A percentile compares a stretch with the other conserved stretches of the same genome.
phyloP scores from a whole-genome alignment of 2,113 vertebrate species.

The Sciurus niger region DNA sequence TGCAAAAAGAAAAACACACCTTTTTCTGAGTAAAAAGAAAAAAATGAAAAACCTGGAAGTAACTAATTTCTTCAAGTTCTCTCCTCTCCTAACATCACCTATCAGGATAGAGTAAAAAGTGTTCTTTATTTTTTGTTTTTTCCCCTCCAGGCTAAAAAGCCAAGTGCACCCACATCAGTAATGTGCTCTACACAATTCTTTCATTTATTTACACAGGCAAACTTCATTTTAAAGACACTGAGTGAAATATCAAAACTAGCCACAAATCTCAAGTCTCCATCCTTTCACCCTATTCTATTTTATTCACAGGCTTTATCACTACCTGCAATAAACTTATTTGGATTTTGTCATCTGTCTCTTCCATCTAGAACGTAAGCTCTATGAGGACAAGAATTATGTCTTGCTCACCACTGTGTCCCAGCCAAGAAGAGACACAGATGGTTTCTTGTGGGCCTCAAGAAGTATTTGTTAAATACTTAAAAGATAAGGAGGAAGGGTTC shows the following conservation, averaged over 20 bases:
- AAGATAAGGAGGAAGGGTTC: background rate
- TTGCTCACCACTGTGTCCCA: background rate
- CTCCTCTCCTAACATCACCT: background rate
- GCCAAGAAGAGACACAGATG: background rate
- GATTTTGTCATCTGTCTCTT: constrained; percentile 7
- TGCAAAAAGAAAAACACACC: constrained; percentile 10
- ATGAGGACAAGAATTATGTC: constrained; percentile 64
- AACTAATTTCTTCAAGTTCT: background rate
- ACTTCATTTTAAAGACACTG: constrained; percentile 39
- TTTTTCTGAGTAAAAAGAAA: background rate
- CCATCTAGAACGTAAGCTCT: constrained; percentile 60
- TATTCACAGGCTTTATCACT: background rate
- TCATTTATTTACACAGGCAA: background rate
- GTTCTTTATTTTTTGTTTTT: background rate
- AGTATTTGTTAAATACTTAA: background rate
- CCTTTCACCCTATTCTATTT: constrained; percentile 2
- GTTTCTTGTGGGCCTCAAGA: constrained; percentile 50
- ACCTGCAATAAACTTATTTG: background rate
- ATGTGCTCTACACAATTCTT: background rate
- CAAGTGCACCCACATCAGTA: background rate
- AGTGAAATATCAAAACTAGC: constrained; percentile 24
- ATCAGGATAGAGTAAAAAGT: background rate
- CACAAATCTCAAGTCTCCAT: background rate
- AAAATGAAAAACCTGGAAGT: background rate
- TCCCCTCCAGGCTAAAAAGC: constrained; percentile 9